These are phyloP conservation scores for Mustelus asterias DNA, from an alignment of 2,113 vertebrate genomes.

Conservation along the genomic window DNA sequence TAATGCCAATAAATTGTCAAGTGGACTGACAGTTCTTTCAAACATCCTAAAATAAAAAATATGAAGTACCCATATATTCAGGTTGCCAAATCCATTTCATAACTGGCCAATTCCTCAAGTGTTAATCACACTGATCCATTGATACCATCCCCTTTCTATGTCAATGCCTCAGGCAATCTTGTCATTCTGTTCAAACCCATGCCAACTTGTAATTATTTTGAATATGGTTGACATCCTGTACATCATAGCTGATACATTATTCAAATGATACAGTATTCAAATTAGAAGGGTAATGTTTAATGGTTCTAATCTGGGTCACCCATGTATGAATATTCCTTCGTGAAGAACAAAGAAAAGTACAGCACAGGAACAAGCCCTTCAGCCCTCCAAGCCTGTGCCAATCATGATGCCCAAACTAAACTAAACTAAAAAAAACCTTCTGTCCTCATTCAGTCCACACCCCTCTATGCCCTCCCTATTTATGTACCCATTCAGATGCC, in stretches of 20 bases:
- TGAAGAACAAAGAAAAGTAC: too few species aligned
- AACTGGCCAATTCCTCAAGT: neutral
- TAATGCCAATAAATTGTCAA: neutral
- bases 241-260: neutral
- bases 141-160: neutral
- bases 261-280: neutral
- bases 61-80: neutral
- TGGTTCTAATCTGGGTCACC: neutral
- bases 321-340: neutral
- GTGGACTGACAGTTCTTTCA: neutral
- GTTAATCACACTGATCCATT: neutral
- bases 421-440: too few species aligned
- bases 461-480: too few species aligned
- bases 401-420: too few species aligned
- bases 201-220: neutral
- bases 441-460: too few species aligned
- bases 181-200: neutral
- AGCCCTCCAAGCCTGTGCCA: too few species aligned
- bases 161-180: neutral
- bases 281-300: neutral
- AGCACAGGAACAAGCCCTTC: too few species aligned
- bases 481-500: too few species aligned
- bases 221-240: neutral
- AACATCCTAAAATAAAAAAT: neutral
- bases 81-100: neutral